These are phyloP conservation scores for Micrasema minimum DNA, from an alignment of 1,140 invertebrate genomes.

Conservation along the genomic window DNA sequence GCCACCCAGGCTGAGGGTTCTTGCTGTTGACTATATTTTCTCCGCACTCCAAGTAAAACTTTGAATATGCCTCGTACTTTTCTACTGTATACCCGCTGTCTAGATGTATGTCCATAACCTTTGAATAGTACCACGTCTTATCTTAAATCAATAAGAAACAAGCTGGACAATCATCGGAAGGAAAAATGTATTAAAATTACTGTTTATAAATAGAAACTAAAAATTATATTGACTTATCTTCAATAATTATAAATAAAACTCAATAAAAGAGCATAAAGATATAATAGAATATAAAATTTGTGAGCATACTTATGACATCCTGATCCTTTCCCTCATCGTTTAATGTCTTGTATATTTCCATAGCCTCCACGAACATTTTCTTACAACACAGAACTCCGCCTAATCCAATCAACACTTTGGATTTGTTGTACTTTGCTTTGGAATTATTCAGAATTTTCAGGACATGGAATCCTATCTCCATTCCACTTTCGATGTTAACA, in stretches of 20 bases:
- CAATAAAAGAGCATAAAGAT: too few species aligned
- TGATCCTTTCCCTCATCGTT: constrained; percentile 1
- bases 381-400: background rate
- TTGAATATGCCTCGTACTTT: constrained; percentile 56
- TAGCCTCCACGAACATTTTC: background rate
- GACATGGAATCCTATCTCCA: constrained; percentile 57
- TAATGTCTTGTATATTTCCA: constrained; percentile 7
- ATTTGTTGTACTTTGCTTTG: constrained; percentile 52
- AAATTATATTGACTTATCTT: too few species aligned
- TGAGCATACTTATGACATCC: constrained; percentile 18
- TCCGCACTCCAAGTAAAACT: constrained; percentile 60
- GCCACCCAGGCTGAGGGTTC: constrained; percentile 60
- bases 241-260: too few species aligned
- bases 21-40: constrained; percentile 57
- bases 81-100: constrained; percentile 58
- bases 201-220: too few species aligned
- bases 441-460: constrained; percentile 55
- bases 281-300: too few species aligned
- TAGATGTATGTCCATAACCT: constrained; percentile 56
- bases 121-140: constrained; percentile 59
- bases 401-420: constrained; percentile 55
- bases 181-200: too few species aligned
- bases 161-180: background rate
- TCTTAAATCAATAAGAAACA: constrained; percentile 44
- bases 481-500: constrained; percentile 48